Evolutionary conservation across 2,888 invertebrate genomes (phyloP).

Genomic region (Nudaria mundana): DNA sequence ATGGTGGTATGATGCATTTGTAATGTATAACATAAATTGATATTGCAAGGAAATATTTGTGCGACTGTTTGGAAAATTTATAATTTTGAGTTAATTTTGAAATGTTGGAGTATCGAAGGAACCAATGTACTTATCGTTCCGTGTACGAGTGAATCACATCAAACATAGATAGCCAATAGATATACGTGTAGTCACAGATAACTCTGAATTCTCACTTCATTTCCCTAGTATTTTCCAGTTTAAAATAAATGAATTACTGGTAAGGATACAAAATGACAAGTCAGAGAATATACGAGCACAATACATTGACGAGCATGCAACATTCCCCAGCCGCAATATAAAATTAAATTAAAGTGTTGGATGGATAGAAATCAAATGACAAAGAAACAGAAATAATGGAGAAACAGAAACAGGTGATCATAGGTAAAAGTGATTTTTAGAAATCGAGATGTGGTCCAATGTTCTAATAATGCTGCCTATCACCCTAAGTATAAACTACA

Average conservation of each 20-base stretch:
- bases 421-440: conserved; percentile 59
- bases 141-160: conserved; percentile 30
- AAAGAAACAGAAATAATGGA: conserved; percentile 49
- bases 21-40: conserved; percentile 13
- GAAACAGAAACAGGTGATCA: conserved; percentile 66
- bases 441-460: conserved; percentile 30
- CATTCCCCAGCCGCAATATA: conserved; percentile 79
- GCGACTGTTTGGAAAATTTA: conserved; percentile 19
- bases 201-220: conserved; percentile 42
- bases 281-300: conserved; percentile 46
- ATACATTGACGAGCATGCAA: conserved; percentile 63
- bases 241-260: conserved; percentile 6
- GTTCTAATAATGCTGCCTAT: conserved; percentile 37
- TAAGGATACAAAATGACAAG: conserved; percentile 41
- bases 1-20: conserved; percentile 16
- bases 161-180: conserved; percentile 50
- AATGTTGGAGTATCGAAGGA: conserved; percentile 24
- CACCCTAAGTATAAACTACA: conserved; percentile 29
- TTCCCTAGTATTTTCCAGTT: conserved; percentile 4
- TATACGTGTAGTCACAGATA: conserved; percentile 26
- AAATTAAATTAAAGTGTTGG: conserved; percentile 70
- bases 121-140: conserved; percentile 43
- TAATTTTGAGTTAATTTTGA: conserved; percentile 21
- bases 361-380: conserved; percentile 66
- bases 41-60: conserved; percentile 20